Conservation (phyloP, 35 echinoderm and acorn worm species). For the Amphiura filiformis region DNA sequence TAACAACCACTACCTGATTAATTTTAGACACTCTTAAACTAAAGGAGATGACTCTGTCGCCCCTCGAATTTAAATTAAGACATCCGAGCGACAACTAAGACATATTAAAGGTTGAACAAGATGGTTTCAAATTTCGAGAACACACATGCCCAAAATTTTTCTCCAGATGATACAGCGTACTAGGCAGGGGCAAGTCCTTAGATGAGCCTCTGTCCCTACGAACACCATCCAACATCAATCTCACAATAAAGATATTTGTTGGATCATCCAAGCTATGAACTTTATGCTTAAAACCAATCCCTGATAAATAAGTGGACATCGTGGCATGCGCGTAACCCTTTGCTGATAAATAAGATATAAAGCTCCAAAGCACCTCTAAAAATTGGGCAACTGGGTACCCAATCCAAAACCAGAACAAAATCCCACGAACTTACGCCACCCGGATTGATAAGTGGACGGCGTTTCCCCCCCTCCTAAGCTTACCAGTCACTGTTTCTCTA, state of each 20-base stretch:
- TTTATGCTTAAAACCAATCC: conserved; percentile 18
- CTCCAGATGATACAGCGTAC: neutral
- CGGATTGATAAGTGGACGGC: too few species aligned
- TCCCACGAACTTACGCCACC: neutral
- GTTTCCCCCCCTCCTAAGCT: too few species aligned
- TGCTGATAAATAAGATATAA: neutral
- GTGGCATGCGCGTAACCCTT: neutral
- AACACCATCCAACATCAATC: neutral
- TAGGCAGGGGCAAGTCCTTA: neutral
- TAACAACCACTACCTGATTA: neutral
- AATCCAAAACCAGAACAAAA: neutral
- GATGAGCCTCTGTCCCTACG: neutral
- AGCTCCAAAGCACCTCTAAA: neutral
- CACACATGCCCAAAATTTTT: neutral
- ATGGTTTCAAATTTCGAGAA: too few species aligned
- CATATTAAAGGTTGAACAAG: neutral
- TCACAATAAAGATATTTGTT: conserved; percentile 14
- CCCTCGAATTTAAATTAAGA: neutral
- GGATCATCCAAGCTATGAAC: conserved; percentile 1
- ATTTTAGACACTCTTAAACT: neutral
- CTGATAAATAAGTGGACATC: conserved; percentile 19
- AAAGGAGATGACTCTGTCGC: neutral
- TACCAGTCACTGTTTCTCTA: too few species aligned
- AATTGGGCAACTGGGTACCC: neutral
- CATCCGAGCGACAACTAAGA: neutral